Evolutionary conservation across 2,888 invertebrate genomes (phyloP), one percentile per base, ranked within the genome.

Genomic region (Melinaea marsaeus): DNA sequence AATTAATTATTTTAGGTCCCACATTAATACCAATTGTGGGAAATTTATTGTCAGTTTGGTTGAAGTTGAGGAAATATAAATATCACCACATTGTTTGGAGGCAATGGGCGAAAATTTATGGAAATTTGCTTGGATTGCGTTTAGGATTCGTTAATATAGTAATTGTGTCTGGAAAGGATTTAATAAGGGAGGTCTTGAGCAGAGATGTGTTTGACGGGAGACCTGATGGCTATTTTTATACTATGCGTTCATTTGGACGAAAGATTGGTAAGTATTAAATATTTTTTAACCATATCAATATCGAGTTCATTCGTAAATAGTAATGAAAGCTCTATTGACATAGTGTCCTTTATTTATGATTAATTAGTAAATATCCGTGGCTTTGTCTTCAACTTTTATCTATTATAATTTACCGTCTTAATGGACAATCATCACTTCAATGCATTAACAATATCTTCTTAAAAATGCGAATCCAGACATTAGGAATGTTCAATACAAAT

Each of bases 221-320:
- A 67, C 95, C 95, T 0, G 92, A 94, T 75, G 95, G 94, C 9
- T 94, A 94, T 74, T 93, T 95, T 77, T 95, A 94, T 73, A 87
- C 92, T 56, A 83, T 94, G 72, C 89, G 95, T 64, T 92, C 94
- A 0, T 94, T 94, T 71, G 94, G 94, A 4, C 92, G 93, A 79
- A 91, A 94, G 78, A 83, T 93, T 62, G 95, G 95, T 94, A 78
- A 83, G 86, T 79, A 22, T 22, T 22, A 22, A 22, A 55, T 6
- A 55, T 47, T 34, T n/a, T 56, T 55, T 46, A n/a, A n/a, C 13
- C 13, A 46, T 11, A n/a, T n/a, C 11, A 46, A 3, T 3, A 13
- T 46, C 46, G 3, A n/a, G 11, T 46, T 46, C n/a, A 46, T 46
- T 13, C n/a, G 22, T 22, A 22, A 22, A 22, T 22, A 22, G 22